These are phyloP conservation scores for Athetis lepigone DNA, from an alignment of 2,888 invertebrate species.

Conservation along the genomic window DNA sequence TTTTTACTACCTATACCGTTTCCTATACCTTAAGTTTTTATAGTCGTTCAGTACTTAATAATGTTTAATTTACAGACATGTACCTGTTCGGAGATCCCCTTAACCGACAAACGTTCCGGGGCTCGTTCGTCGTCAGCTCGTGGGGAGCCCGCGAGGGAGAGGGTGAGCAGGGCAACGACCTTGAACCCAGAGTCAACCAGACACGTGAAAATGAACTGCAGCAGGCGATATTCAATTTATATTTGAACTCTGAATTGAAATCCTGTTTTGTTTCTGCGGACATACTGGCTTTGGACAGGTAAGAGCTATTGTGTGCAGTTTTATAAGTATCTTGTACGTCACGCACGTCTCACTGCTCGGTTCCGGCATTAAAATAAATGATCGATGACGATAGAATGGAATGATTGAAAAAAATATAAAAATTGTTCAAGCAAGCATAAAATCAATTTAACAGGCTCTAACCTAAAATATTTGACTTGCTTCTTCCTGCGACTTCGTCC, in stretches of 20 bases:
- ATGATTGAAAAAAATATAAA: conserved; percentile 18
- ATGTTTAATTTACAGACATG: conserved; percentile 91
- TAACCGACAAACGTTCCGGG: conserved; percentile 95
- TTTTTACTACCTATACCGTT: background rate
- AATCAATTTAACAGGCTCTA: no score
- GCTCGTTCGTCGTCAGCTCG: conserved; percentile 94
- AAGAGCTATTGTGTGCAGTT: conserved; percentile 68
- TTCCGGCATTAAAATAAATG: conserved; percentile 40
- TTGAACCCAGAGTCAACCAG: conserved; percentile 93
- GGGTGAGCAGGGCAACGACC: conserved; percentile 91
- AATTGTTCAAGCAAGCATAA: background rate
- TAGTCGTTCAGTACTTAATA: background rate
- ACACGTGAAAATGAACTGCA: conserved; percentile 94
- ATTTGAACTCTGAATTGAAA: conserved; percentile 93
- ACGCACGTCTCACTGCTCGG: conserved; percentile 36
- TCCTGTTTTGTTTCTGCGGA: conserved; percentile 95
- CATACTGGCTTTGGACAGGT: conserved; percentile 96
- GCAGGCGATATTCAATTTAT: conserved; percentile 93
- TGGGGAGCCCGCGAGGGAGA: conserved; percentile 90
- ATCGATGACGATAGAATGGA: conserved; percentile 30
- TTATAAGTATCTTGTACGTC: conserved; percentile 6
- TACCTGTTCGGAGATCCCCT: conserved; percentile 93
- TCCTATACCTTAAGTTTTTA: background rate
- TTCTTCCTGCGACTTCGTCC: no score
- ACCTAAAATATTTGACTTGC: no score